Conservation (phyloP, 2,113 vertebrate species). For the Megalops atlanticus region DNA sequence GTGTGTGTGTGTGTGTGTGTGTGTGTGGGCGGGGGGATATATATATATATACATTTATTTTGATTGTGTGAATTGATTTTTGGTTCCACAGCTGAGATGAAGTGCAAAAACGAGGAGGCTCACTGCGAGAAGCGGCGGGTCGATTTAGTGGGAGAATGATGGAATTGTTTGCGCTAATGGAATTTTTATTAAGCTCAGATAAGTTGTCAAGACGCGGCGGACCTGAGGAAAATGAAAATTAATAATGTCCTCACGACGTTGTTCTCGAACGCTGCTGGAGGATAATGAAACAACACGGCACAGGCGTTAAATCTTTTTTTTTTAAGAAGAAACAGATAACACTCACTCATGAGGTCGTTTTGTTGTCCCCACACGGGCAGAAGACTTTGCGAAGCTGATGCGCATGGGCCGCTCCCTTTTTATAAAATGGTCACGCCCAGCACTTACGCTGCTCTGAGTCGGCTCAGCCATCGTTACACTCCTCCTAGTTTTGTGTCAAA, state of each 20-base stretch:
- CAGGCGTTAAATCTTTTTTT: not conserved
- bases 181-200: not conserved
- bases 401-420: not conserved
- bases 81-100: not conserved
- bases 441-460: too few species aligned
- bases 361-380: not conserved
- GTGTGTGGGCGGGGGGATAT: not conserved
- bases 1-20: too few species aligned
- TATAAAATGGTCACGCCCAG: not conserved
- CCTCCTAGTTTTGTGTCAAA: not conserved
- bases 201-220: not conserved
- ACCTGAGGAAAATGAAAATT: not conserved
- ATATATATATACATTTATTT: conserved; percentile 3
- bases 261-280: not conserved
- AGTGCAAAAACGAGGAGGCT: not conserved
- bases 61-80: not conserved
- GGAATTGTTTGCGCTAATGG: not conserved
- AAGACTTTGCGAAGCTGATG: not conserved
- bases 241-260: not conserved
- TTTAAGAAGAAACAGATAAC: not conserved
- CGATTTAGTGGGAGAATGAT: not conserved
- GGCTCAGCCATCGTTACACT: not conserved
- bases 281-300: not conserved
- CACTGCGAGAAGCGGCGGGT: not conserved
- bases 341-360: not conserved